Percentiles rank a stretch among this genome's conserved stretches.
Evolutionary conservation across 2,113 vertebrate genomes (phyloP).

Genomic region (Bubo scandiacus): DNA sequence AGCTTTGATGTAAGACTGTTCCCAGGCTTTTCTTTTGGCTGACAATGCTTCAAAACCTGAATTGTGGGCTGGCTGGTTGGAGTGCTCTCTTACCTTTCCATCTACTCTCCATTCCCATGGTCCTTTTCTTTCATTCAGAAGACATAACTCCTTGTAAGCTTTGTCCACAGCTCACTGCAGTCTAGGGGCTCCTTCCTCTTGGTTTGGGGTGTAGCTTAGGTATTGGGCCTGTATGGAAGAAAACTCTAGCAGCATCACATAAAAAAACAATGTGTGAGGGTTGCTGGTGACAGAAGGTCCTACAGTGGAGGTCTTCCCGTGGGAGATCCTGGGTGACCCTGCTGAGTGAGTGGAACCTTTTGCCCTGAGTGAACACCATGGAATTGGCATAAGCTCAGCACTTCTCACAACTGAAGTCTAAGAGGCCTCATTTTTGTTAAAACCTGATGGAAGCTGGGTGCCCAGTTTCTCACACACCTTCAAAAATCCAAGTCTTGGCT

Average conservation of each 20-base stretch:
- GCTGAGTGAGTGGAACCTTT: not conserved
- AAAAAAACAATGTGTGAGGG: not conserved
- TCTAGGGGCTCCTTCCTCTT: not conserved
- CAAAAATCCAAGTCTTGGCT: not conserved
- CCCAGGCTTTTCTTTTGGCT: not conserved
- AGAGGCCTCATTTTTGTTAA: not conserved
- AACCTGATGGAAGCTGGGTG: not conserved
- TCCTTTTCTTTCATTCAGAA: not conserved
- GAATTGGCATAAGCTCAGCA: not conserved
- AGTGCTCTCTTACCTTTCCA: not conserved
- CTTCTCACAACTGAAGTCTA: not conserved
- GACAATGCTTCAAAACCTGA: not conserved
- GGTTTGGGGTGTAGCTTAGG: not conserved
- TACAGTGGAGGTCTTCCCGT: not conserved
- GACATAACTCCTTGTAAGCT: not conserved
- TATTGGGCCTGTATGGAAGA: not conserved
- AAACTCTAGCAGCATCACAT: not conserved
- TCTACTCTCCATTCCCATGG: not conserved
- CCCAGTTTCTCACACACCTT: not conserved
- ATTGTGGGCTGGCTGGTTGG: not conserved
- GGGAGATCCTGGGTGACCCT: not conserved
- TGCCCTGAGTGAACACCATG: not conserved
- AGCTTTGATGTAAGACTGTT: not conserved
- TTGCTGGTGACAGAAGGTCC: not conserved
- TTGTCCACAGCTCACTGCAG: not conserved